Conservation (phyloP, 2,888 invertebrate genomes). For the Sarcophaga rosellei region DNA sequence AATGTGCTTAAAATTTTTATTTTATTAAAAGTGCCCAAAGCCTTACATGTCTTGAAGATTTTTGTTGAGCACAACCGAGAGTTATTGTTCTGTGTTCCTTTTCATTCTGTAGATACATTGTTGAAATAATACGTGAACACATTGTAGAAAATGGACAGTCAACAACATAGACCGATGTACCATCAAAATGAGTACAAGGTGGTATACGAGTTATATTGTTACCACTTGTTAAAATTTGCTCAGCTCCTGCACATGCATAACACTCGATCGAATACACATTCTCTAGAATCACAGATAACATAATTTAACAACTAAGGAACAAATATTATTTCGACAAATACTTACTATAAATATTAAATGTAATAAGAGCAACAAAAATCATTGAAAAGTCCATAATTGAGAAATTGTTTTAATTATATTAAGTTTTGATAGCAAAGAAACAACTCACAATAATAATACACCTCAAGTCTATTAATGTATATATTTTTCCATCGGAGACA, state of each 20-base stretch:
- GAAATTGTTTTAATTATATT: background rate
- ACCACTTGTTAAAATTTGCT: conserved; percentile 27
- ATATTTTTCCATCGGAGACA: no score
- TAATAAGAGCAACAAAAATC: conserved; percentile 2
- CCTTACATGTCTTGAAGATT: conserved; percentile 40
- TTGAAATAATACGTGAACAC: conserved; percentile 54
- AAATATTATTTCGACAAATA: background rate
- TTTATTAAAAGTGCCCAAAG: background rate
- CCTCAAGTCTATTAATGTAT: background rate
- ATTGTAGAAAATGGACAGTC: conserved; percentile 60
- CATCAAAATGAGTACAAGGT: conserved; percentile 53
- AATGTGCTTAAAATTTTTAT: background rate
- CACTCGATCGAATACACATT: conserved; percentile 29
- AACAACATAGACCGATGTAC: conserved; percentile 35
- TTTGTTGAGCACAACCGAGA: conserved; percentile 58
- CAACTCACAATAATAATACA: background rate
- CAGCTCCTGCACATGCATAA: conserved; percentile 44
- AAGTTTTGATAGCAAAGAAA: no score
- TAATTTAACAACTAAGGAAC: background rate
- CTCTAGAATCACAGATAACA: conserved; percentile 13
- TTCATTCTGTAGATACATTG: conserved; percentile 47
- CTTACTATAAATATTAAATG: conserved; percentile 28
- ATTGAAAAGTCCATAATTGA: background rate
- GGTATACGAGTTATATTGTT: conserved; percentile 34
- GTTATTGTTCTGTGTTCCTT: conserved; percentile 44